phyloP scores from a whole-genome alignment of 2,113 vertebrate species.

The Sakesphorus luctuosus region DNA sequence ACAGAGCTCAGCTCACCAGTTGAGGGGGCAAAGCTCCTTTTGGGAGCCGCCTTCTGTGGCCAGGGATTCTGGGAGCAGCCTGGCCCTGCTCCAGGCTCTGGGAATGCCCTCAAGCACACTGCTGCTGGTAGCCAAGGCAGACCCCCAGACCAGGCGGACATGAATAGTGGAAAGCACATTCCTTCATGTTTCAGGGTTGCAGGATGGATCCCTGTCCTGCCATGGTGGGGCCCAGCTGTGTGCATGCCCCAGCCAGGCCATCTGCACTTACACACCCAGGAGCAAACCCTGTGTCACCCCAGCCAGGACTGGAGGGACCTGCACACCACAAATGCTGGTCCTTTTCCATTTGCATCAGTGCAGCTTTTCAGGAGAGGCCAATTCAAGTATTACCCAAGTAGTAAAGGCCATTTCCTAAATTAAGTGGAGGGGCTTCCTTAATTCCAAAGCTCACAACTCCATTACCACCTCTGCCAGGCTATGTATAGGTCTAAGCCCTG shows the following conservation, averaged over 20 bases:
- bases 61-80: not conserved
- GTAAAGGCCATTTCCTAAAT: not conserved
- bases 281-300: not conserved
- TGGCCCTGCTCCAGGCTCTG: not conserved
- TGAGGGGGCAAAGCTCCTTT: not conserved
- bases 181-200: rapidly evolving
- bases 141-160: not conserved
- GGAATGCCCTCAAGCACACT: rapidly evolving
- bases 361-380: not conserved
- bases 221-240: not conserved
- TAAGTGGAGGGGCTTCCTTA: not conserved
- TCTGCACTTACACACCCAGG: not conserved
- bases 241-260: not conserved
- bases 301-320: not conserved
- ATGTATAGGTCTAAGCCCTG: not conserved
- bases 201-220: not conserved
- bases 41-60: not conserved
- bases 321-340: not conserved
- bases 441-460: not conserved
- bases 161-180: rapidly evolving
- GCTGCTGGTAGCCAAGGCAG: not conserved
- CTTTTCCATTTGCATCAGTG: not conserved
- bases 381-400: not conserved
- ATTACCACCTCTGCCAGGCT: not conserved
- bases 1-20: not conserved